Conservation (phyloP, 2,888 invertebrate species). For the Cryptosula pallasiana region DNA sequence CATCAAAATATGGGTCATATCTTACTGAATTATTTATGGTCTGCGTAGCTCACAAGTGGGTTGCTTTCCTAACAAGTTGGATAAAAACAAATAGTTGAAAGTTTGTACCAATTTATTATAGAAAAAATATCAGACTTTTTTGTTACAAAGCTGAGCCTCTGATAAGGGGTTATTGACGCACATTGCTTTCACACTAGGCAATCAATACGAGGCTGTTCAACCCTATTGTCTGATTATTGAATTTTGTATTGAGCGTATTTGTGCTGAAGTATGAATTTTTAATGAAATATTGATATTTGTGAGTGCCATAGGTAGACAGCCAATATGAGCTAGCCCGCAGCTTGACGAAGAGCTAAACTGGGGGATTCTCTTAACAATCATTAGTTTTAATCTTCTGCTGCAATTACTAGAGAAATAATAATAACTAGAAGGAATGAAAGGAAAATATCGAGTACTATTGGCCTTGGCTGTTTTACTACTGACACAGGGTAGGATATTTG, state of each 20-base stretch:
- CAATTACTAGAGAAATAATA: background rate
- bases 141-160: no score
- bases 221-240: slow-evolving; percentile 12
- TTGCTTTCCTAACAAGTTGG: no score
- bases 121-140: no score
- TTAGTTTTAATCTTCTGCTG: background rate
- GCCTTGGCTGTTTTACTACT: background rate
- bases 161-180: no score
- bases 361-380: background rate
- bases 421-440: background rate
- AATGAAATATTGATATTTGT: slow-evolving; percentile 20
- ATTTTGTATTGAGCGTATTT: background rate
- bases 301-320: background rate
- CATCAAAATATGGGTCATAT: no score
- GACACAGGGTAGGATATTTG: background rate
- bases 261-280: slow-evolving; percentile 19
- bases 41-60: no score
- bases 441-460: background rate
- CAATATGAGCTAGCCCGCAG: background rate
- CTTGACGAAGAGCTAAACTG: background rate
- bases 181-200: background rate
- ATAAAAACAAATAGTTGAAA: no score
- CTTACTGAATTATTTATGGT: no score
- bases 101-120: no score
- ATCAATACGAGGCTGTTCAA: slow-evolving; percentile 8